A percentile compares a stretch with the other conserved stretches of the same genome.
Evolutionary conservation across 2,888 invertebrate genomes (phyloP).

Genomic region (Leptopilina syphax): DNA sequence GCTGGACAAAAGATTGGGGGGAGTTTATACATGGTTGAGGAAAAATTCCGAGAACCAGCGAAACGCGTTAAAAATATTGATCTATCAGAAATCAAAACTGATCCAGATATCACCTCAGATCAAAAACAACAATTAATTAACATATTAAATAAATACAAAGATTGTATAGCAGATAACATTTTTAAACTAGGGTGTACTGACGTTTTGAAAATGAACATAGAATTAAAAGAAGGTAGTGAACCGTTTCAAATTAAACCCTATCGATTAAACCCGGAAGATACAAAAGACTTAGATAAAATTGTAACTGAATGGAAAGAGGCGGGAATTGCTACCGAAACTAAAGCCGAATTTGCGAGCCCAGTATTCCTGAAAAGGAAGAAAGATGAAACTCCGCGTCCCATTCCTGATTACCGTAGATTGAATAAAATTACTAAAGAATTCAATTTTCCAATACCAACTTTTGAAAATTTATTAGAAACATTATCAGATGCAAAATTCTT

Average conservation of each 20-base stretch:
- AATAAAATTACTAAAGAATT: slow-evolving; percentile 50
- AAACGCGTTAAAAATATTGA: background rate
- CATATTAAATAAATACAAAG: slow-evolving; percentile 34
- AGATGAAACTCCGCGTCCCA: slow-evolving; percentile 49
- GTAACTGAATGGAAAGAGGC: slow-evolving; percentile 39
- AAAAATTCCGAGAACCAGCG: slow-evolving; percentile 21
- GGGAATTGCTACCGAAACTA: slow-evolving; percentile 44
- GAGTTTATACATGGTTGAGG: background rate
- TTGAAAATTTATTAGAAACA: slow-evolving; percentile 45
- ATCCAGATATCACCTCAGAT: background rate
- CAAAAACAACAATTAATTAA: slow-evolving; percentile 4
- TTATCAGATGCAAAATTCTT: slow-evolving; percentile 39
- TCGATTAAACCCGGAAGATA: slow-evolving; percentile 44
- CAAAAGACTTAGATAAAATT: slow-evolving; percentile 44
- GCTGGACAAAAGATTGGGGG: background rate
- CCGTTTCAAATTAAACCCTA: slow-evolving; percentile 46
- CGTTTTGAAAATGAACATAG: slow-evolving; percentile 48
- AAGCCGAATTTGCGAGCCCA: background rate
- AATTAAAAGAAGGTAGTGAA: slow-evolving; percentile 11
- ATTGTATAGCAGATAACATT: slow-evolving; percentile 24
- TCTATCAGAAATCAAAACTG: background rate
- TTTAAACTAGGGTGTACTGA: background rate
- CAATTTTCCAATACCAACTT: slow-evolving; percentile 53
- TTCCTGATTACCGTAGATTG: slow-evolving; percentile 54
- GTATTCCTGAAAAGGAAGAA: slow-evolving; percentile 36